A percentile compares a stretch with the other conserved stretches of the same genome.
Conservation (phyloP, 2,113 vertebrate genomes). For the Chelonoidis abingdonii region DNA sequence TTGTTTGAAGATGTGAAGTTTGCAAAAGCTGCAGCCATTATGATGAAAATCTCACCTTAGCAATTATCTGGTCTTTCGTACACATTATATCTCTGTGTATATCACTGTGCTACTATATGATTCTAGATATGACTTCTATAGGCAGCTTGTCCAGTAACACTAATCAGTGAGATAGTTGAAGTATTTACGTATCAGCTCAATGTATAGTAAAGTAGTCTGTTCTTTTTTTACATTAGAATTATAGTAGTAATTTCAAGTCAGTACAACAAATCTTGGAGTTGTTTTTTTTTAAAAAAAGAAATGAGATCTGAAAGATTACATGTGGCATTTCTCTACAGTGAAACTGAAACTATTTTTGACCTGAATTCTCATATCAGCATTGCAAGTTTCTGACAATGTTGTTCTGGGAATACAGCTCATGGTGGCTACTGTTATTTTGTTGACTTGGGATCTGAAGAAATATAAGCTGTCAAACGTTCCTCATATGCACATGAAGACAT, state of each 20-base stretch:
- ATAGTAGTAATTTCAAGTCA: not conserved
- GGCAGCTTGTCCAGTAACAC: not conserved
- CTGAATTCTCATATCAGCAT: not conserved
- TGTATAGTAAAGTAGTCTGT: not conserved
- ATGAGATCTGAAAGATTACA: conserved; percentile 15
- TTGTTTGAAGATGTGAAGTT: not conserved
- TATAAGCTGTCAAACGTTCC: not conserved
- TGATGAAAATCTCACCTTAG: not conserved
- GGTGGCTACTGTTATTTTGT: conserved; percentile 37
- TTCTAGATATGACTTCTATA: not conserved
- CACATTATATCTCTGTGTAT: not conserved
- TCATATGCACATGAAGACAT: not conserved
- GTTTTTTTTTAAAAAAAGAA: conserved; percentile 32
- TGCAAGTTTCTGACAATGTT: not conserved
- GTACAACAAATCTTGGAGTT: not conserved
- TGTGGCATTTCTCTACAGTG: conserved; percentile 13
- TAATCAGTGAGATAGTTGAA: not conserved
- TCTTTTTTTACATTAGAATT: not conserved
- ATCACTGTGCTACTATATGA: not conserved
- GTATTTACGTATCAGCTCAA: not conserved
- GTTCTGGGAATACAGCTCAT: conserved; percentile 10
- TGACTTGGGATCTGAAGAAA: not conserved
- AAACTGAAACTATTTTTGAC: conserved; percentile 4
- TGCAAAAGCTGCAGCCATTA: not conserved
- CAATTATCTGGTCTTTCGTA: not conserved